phyloP scores from a whole-genome alignment of 2,888 invertebrate species.

The Lithophane ornitopus region DNA sequence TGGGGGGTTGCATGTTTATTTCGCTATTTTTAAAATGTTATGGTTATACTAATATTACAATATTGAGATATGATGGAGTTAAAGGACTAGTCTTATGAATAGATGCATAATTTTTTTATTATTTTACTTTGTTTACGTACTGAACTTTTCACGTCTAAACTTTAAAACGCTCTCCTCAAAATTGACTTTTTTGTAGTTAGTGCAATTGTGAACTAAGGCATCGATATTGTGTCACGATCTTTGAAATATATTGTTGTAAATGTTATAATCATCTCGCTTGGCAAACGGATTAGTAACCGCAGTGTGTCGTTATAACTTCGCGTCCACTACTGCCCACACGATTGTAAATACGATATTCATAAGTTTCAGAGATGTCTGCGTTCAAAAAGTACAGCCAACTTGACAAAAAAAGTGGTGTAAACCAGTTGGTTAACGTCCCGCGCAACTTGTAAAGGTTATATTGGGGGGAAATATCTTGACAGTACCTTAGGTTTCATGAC shows the following conservation, averaged over 20 bases:
- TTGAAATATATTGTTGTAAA: conserved; percentile 9
- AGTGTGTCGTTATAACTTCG: conserved; percentile 7
- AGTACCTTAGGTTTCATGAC: conserved; percentile 15
- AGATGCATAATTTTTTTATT: too few relatives aligned
- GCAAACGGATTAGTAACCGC: conserved; percentile 9
- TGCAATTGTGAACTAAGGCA: too few relatives aligned
- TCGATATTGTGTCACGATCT: neutral
- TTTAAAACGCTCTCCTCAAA: too few relatives aligned
- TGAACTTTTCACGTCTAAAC: too few relatives aligned
- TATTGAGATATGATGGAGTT: too few relatives aligned
- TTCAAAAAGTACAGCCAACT: conserved; percentile 9
- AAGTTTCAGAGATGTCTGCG: conserved; percentile 1
- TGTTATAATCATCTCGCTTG: conserved; percentile 11
- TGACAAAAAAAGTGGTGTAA: conserved; percentile 49
- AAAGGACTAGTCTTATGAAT: too few relatives aligned
- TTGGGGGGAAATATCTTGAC: conserved; percentile 41
- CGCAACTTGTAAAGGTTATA: conserved; percentile 37
- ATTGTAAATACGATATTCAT: conserved; percentile 25
- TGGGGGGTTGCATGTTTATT: too few relatives aligned
- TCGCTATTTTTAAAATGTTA: too few relatives aligned
- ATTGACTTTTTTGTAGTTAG: too few relatives aligned
- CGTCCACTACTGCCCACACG: conserved; percentile 24
- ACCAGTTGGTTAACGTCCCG: conserved; percentile 38
- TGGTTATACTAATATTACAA: too few relatives aligned
- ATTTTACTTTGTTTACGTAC: too few relatives aligned